phyloP scores from a whole-genome alignment of 2,888 invertebrate species.

The Cantharis nigra region DNA sequence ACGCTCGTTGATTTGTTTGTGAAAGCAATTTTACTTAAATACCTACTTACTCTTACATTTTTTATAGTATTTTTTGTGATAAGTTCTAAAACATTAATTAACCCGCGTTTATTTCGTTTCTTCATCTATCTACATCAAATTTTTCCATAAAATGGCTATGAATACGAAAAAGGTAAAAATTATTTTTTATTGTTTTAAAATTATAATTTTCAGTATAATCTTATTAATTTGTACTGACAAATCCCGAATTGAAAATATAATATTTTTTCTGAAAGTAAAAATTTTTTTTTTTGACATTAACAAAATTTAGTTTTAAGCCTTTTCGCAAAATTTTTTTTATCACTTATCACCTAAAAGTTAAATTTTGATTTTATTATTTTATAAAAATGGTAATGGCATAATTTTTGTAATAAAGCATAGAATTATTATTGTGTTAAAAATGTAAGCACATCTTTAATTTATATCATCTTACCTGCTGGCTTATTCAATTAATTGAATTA shows the following conservation, averaged over 20 bases:
- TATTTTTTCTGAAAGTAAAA: no score
- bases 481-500: background rate
- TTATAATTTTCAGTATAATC: background rate
- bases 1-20: background rate
- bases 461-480: background rate
- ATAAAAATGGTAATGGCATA: background rate
- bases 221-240: background rate
- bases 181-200: background rate
- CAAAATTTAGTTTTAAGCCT: background rate
- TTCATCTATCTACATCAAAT: background rate
- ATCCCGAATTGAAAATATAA: background rate
- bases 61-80: background rate
- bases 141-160: constrained; percentile 11
- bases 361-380: background rate
- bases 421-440: background rate
- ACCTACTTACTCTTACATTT: background rate
- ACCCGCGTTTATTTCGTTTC: background rate
- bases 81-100: background rate
- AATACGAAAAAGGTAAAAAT: constrained; percentile 15
- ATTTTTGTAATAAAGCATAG: background rate
- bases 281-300: background rate
- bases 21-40: background rate
- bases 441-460: background rate
- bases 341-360: background rate
- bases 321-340: background rate